Evolutionary conservation across 2,888 invertebrate genomes (phyloP).

Genomic region (Luffia ferchaultella): DNA sequence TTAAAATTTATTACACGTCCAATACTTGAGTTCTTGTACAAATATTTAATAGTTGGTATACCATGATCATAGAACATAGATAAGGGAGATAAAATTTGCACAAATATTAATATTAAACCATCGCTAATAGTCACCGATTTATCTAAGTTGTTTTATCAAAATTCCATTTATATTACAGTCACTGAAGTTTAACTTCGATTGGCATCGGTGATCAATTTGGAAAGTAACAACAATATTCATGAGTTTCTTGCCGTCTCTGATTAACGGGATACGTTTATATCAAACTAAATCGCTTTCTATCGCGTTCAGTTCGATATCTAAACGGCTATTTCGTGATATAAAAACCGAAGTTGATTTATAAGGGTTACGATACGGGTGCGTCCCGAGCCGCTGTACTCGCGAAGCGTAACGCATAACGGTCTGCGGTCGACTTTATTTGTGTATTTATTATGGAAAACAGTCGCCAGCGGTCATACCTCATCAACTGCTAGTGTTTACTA

Average conservation of each 20-base stretch:
- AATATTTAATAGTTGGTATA: too few relatives aligned
- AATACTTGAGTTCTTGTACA: too few relatives aligned
- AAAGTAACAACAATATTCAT: not conserved
- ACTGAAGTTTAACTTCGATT: too few relatives aligned
- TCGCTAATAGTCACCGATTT: too few relatives aligned
- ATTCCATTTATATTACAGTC: too few relatives aligned
- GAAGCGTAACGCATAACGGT: conserved; percentile 38
- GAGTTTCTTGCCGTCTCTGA: not conserved
- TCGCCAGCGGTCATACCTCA: conserved; percentile 30
- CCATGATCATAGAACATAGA: too few relatives aligned
- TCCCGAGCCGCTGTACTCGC: conserved; percentile 12
- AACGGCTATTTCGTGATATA: conserved; percentile 14
- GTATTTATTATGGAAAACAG: conserved; percentile 41
- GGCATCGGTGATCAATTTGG: too few relatives aligned
- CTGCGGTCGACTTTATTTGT: conserved; percentile 18
- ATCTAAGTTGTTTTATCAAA: too few relatives aligned
- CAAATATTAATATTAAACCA: too few relatives aligned
- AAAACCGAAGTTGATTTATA: conserved; percentile 30
- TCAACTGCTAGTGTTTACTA: conserved; percentile 17
- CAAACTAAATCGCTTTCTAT: not conserved
- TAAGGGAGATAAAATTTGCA: too few relatives aligned
- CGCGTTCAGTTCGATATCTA: not conserved
- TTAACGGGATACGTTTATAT: not conserved
- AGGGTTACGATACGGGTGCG: conserved; percentile 15
- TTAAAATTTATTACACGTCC: too few relatives aligned